Evolutionary conservation across 2,888 invertebrate genomes (phyloP), one percentile per base, ranked within the genome.

Genomic region (Apamea anceps): DNA sequence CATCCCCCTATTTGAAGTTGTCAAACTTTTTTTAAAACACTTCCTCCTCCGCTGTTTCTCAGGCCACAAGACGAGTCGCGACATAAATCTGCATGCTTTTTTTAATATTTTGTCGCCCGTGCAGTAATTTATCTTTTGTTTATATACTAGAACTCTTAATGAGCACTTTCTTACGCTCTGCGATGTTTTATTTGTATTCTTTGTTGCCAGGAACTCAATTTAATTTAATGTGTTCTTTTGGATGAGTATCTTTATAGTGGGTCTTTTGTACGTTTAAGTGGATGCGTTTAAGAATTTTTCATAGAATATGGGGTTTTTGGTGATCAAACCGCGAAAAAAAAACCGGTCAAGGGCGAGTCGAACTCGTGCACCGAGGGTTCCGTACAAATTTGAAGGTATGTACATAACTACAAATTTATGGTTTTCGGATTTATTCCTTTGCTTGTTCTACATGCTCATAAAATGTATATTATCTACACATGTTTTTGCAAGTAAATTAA

Each of bases 71-170:
- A 32, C 72, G 51, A 84, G 73, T 77, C 83, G 76, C 84, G 82
- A 85, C 88, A 92, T 90, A 92, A 91, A 91, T 91, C 92, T 91
- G 88, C 84, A 80, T 81, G 82, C 85, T 90, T 88, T 88, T 92
- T 92, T 92, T 90, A 92, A 93, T 93, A 92, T 93, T 92, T 92
- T 91, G 92, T 92, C 91, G 88, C 91, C 87, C 87, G 87, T 85
- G 89, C 82, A 86, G 90, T 91, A 90, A 92, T 93, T 92, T 92
- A 90, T 93, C 90, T 92, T 87, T 88, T 89, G 90, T 91, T 93
- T 93, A 93, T 93, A 89, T 92, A 91, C 91, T 91, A 90, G 90
- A 90, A 88, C 90, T 90, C 89, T 91, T 94, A 94, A 94, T 93
- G 93, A 94, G 93, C 91, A 91, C 90, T 90, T 88, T 92, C 91